These are phyloP conservation scores for Dynastes hyllus DNA, from an alignment of 2,888 invertebrate genomes.

Conservation along the genomic window DNA sequence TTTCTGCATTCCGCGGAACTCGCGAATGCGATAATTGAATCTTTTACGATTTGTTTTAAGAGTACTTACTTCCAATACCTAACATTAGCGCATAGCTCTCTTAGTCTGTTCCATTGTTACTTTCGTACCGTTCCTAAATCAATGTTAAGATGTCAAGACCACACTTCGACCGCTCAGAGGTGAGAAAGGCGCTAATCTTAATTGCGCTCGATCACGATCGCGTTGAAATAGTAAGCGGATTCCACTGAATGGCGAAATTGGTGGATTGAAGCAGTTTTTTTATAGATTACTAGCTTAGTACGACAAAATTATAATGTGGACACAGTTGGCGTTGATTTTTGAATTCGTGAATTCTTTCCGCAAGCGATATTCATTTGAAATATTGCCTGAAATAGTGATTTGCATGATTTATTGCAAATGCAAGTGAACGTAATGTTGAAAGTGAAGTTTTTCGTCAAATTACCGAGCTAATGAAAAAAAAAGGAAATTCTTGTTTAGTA, in stretches of 20 bases:
- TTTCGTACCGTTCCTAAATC: conserved; percentile 12
- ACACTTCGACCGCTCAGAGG: not conserved
- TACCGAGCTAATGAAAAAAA: too few relatives aligned
- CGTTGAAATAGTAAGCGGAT: not conserved
- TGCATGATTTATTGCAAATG: too few relatives aligned
- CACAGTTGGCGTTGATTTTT: not conserved
- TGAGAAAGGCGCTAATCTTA: conserved; percentile 25
- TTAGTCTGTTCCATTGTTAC: conserved; percentile 14
- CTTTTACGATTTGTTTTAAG: not conserved
- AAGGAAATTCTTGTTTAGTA: too few relatives aligned
- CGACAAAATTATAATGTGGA: not conserved
- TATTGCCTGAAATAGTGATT: too few relatives aligned
- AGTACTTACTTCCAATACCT: too few relatives aligned
- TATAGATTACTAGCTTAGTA: not conserved
- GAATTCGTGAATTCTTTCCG: too few relatives aligned
- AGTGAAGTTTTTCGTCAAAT: too few relatives aligned
- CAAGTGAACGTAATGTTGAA: too few relatives aligned
- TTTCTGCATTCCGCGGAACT: not conserved
- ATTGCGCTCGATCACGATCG: not conserved
- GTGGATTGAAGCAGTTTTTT: not conserved
- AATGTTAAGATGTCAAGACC: conserved; percentile 45
- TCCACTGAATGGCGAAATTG: not conserved
- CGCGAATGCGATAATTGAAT: conserved; percentile 1
- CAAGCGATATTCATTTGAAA: too few relatives aligned
- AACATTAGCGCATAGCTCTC: conserved; percentile 1